Evolutionary conservation across 2,113 vertebrate species (phyloP).

Genomic region (Campylomormyrus tamandua): DNA sequence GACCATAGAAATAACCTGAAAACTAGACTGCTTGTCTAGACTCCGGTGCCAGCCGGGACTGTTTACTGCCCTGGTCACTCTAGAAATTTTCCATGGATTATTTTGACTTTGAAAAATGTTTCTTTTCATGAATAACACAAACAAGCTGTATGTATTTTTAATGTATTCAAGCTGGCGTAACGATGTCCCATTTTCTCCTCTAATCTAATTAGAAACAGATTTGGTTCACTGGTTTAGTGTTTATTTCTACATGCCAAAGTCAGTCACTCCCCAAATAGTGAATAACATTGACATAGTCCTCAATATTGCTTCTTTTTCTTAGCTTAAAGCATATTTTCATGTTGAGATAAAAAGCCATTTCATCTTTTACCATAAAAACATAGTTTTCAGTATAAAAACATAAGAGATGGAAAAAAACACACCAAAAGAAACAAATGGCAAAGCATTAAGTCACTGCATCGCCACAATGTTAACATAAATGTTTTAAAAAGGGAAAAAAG

Average conservation of each 20-base stretch:
- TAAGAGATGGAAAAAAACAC: neutral
- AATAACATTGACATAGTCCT: constrained; percentile 2
- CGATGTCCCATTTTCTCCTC: neutral
- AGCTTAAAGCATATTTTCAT: neutral
- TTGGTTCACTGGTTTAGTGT: constrained; percentile 4
- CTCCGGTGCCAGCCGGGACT: neutral
- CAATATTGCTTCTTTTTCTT: neutral
- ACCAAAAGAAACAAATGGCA: constrained; percentile 19
- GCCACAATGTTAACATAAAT: constrained; percentile 30
- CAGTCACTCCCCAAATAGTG: neutral
- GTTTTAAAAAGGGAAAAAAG: constrained; percentile 30
- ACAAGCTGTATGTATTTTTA: neutral
- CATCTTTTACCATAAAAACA: constrained; percentile 10
- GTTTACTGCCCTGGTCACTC: neutral
- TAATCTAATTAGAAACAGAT: constrained; percentile 14
- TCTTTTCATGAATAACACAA: constrained; percentile 6
- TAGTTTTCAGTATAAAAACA: constrained; percentile 9
- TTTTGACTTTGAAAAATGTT: constrained; percentile 13
- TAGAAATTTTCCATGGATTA: neutral
- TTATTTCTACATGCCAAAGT: constrained; percentile 11
- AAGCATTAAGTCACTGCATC: constrained; percentile 6
- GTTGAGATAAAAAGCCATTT: constrained; percentile 1
- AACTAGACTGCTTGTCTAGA: neutral
- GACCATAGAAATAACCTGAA: neutral
- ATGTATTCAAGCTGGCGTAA: neutral